A percentile compares a stretch with the other conserved stretches of the same genome.
Conservation (phyloP, 2,113 vertebrate genomes). For the Chinchilla lanigera region DNA sequence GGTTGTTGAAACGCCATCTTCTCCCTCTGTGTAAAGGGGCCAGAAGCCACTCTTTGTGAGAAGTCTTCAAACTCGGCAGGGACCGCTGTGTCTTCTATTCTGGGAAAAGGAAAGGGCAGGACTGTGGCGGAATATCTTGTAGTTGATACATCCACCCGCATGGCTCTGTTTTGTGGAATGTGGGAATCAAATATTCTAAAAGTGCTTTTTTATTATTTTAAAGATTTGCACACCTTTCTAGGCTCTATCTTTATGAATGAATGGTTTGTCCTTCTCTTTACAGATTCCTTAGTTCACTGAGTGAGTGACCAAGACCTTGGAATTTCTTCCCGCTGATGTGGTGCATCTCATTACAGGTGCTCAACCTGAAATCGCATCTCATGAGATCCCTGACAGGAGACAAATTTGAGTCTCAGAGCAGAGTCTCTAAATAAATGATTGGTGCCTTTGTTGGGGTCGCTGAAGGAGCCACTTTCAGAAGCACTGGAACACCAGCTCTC, state of each 20-base stretch:
- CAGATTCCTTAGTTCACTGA: not conserved
- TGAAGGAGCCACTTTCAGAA: not conserved
- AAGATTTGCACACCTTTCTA: not conserved
- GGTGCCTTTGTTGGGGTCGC: not conserved
- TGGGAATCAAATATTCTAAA: slow-evolving; percentile 4
- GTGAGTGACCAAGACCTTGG: not conserved
- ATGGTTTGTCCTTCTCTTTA: not conserved
- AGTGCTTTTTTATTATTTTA: not conserved
- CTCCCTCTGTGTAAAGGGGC: not conserved
- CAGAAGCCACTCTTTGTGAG: not conserved
- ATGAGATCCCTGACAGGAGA: not conserved
- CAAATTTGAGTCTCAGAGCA: not conserved
- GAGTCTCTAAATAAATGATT: not conserved
- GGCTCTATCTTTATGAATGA: not conserved
- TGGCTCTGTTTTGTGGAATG: not conserved
- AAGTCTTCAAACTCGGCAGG: not conserved
- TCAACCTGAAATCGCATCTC: not conserved
- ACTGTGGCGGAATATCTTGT: not conserved
- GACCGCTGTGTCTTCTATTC: not conserved
- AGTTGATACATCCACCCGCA: not conserved
- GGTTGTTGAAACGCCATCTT: not conserved
- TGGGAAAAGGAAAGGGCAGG: not conserved
- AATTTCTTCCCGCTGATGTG: not conserved
- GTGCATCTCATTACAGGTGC: not conserved
- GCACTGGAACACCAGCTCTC: not conserved